Evolutionary conservation across 1,140 invertebrate genomes (phyloP).

Genomic region (Mactra quadrangularis): DNA sequence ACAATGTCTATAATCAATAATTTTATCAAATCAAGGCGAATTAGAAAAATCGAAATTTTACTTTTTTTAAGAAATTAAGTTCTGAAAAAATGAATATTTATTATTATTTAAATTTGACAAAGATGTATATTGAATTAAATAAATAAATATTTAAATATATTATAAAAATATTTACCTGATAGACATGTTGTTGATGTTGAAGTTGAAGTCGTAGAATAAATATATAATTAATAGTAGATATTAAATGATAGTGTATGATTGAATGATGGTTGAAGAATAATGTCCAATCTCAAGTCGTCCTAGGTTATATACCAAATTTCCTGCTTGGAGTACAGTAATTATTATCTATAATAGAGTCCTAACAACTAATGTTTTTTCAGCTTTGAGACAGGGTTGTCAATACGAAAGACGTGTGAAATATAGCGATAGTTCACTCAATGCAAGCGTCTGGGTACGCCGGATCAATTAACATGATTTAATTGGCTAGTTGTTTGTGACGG

Average conservation of each 20-base stretch:
- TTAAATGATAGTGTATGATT: neutral
- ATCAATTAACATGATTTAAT: too few species aligned
- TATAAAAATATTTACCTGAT: constrained; percentile 13
- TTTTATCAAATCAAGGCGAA: too few species aligned
- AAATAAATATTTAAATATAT: neutral
- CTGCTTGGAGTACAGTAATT: neutral
- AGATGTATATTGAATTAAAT: too few species aligned
- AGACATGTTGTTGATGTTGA: neutral
- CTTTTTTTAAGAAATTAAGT: too few species aligned
- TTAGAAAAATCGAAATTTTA: too few species aligned
- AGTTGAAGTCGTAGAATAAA: neutral
- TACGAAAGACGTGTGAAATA: constrained; percentile 3
- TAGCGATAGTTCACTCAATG: constrained; percentile 1
- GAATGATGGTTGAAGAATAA: neutral
- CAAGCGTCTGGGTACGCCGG: neutral
- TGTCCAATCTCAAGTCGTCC: neutral
- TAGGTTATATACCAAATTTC: neutral
- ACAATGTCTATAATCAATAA: too few species aligned
- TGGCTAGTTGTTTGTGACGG: too few species aligned
- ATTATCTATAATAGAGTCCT: neutral
- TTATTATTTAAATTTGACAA: too few species aligned
- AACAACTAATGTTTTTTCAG: constrained; percentile 3
- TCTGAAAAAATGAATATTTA: too few species aligned
- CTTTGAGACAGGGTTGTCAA: neutral
- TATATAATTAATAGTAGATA: neutral